A percentile compares a stretch with the other conserved stretches of the same genome.
These are phyloP conservation scores for Diplogasteroides magnus DNA, from an alignment of 1,140 invertebrate species.

Conservation along the genomic window DNA sequence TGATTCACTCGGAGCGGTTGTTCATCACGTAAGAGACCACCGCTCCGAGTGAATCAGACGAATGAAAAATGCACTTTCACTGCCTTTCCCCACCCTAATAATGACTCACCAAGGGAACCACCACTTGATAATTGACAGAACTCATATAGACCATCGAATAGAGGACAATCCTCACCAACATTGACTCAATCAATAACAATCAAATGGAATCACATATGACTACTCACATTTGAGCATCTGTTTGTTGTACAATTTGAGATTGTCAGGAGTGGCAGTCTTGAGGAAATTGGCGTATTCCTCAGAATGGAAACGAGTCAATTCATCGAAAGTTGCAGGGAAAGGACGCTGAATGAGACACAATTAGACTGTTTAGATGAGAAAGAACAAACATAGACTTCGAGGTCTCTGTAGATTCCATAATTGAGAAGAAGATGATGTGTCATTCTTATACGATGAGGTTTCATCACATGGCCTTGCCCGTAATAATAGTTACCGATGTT, in stretches of 20 bases:
- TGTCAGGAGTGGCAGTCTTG: slow-evolving; percentile 91
- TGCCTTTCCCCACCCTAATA: not conserved
- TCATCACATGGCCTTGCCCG: slow-evolving; percentile 99
- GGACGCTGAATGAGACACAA: slow-evolving; percentile 69
- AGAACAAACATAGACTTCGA: slow-evolving; percentile 94
- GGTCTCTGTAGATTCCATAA: slow-evolving; percentile 97
- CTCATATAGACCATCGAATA: slow-evolving; percentile 92
- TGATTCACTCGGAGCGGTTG: too few relatives aligned
- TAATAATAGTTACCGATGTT: slow-evolving; percentile 99
- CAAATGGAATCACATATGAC: slow-evolving; percentile 32
- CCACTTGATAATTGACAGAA: slow-evolving; percentile 96
- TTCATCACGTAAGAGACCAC: too few relatives aligned
- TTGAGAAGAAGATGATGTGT: slow-evolving; percentile 97
- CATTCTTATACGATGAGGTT: slow-evolving; percentile 96
- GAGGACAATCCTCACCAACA: slow-evolving; percentile 96
- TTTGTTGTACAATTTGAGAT: slow-evolving; percentile 98
- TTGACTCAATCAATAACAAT: too few relatives aligned
- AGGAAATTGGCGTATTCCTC: slow-evolving; percentile 98
- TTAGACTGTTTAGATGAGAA: slow-evolving; percentile 8
- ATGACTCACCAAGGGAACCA: slow-evolving; percentile 72
- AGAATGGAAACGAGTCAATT: slow-evolving; percentile 99
- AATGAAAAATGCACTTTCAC: too few relatives aligned
- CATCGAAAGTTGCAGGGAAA: slow-evolving; percentile 97
- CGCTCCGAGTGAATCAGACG: too few relatives aligned
- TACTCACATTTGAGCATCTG: slow-evolving; percentile 96